Base-by-base conservation (phyloP, 2,113 vertebrate genomes). In the Agelaius phoeniceus region DNA sequence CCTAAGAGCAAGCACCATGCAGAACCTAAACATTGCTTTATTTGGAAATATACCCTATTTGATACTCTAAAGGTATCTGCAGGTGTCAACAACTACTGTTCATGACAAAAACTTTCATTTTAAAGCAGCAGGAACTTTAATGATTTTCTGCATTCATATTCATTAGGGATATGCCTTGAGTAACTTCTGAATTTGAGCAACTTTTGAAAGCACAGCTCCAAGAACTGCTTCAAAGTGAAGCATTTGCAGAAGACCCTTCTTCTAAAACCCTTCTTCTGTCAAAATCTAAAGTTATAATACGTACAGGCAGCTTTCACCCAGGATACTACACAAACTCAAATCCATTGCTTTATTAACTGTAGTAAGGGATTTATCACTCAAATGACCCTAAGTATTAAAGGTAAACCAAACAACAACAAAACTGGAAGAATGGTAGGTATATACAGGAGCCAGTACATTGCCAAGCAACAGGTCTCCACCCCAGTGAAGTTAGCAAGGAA, bases 371-470 rank as follows among this genome's bases (percentile, higher is more conserved):
- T 43, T 77, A 63, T 55, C 46, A 86, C 19, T 84, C 43, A 74
- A 76, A 83, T 46, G 27, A 90, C 37, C 20, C 8, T 33, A 76
- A 43, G 8, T 28, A 72, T 63, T 52, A 88, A 82, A 65, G 15
- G 18, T 51, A 35, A 92, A 87, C 9, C 52, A 92, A 80, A 74
- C n/a, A 80, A 87, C n/a, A 76, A 89, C 12, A 86, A 77, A 61
- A 73, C 0, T 49, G 82, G 43, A 67, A 72, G 16, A 93, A 83
- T 19, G 55, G 9, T 18, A 58, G 46, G 59, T 67, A 57, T 2
- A 41, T 3, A 57, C 15, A n/a, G 0, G 5, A 89, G 22, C n/a
- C 43, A 84, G 20, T 6, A 39, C 2, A 74, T 19, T 77, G 75
- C 22, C 61, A 84, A 90, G 62, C 37, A 93, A 83, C 27, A 84